Conservation (phyloP, 2,888 invertebrate genomes). For the Meteorus colon region DNA sequence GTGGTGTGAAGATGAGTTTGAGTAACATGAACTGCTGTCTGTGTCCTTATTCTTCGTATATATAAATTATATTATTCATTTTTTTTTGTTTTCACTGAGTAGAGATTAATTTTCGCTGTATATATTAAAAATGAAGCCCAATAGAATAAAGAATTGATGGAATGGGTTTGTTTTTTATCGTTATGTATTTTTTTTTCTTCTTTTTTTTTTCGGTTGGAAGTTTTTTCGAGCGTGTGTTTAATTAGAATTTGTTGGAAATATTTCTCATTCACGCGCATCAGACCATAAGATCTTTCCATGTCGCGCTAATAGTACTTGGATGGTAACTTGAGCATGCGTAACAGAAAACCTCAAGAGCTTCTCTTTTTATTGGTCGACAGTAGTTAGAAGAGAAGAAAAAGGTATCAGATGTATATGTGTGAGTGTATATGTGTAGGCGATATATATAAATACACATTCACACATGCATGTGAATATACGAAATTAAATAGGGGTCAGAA, state of each 20-base stretch:
- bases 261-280: slow-evolving; percentile 13
- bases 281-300: slow-evolving; percentile 14
- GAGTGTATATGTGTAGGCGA: not conserved
- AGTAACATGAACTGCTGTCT: not conserved
- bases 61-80: not conserved
- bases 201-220: too few relatives aligned
- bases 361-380: not conserved
- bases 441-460: not conserved
- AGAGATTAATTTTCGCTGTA: not conserved
- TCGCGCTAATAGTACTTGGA: slow-evolving; percentile 6
- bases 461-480: not conserved
- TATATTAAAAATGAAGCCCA: slow-evolving; percentile 5
- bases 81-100: not conserved
- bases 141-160: slow-evolving; percentile 6
- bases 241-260: slow-evolving; percentile 12
- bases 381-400: not conserved
- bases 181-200: not conserved
- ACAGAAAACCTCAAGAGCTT: slow-evolving; percentile 4
- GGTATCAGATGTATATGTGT: not conserved
- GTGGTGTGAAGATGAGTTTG: not conserved
- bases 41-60: not conserved
- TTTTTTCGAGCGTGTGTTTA: not conserved
- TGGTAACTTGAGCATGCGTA: slow-evolving; percentile 15
- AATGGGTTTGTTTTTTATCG: not conserved
- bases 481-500: not conserved